A percentile compares a stretch with the other conserved stretches of the same genome.
Conservation (phyloP, 2,888 invertebrate species). For the Anthophora plumipes region DNA sequence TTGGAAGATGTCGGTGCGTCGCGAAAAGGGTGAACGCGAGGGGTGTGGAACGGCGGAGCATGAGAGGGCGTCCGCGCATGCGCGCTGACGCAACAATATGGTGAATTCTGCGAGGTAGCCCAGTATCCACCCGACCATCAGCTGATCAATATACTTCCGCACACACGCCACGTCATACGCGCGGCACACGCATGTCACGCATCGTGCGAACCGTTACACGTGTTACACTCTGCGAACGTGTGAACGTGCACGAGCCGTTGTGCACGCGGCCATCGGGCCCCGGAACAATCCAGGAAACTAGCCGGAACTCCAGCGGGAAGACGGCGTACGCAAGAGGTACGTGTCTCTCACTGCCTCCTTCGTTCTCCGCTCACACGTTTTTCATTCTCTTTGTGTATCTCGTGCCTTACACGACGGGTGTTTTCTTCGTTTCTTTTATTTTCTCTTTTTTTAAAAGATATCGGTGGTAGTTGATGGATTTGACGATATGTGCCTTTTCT, state of each 20-base stretch:
- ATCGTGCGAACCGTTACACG: conserved; percentile 66
- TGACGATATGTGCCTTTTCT: no score
- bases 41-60: conserved; percentile 16
- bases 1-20: conserved; percentile 9
- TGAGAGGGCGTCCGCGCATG: conserved; percentile 71
- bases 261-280: conserved; percentile 37
- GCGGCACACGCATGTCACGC: conserved; percentile 75
- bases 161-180: conserved; percentile 74
- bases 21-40: conserved; percentile 50
- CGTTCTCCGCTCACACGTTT: neutral
- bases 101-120: conserved; percentile 81
- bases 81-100: conserved; percentile 77
- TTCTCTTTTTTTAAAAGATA: no score
- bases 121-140: conserved; percentile 84
- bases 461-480: no score
- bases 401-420: no score
- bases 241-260: conserved; percentile 38
- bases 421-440: neutral
- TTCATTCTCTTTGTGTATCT: neutral
- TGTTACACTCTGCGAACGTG: conserved; percentile 46
- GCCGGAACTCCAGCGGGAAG: conserved; percentile 1
- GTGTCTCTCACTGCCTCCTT: neutral
- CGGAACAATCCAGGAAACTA: neutral
- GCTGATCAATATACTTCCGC: conserved; percentile 82
- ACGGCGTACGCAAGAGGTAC: conserved; percentile 37